Conservation (phyloP, 2,888 invertebrate species). For the Serrognathus titanus region DNA sequence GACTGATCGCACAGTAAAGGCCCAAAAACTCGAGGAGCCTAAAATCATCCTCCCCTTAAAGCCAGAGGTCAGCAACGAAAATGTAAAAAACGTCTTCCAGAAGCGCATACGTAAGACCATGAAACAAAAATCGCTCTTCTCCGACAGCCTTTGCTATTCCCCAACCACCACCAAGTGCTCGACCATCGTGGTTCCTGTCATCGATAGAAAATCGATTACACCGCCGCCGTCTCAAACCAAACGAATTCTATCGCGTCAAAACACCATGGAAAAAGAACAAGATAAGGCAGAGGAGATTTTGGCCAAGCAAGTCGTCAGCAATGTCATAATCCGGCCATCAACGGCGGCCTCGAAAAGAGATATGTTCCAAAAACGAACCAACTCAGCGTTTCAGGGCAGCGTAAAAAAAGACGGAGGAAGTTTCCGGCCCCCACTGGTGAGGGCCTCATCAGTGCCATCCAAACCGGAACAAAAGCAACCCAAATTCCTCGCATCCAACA, state of each 20-base stretch:
- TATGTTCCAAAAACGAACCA: constrained; percentile 43
- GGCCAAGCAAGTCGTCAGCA: not conserved
- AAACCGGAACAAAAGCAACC: constrained; percentile 32
- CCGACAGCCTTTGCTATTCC: constrained; percentile 11
- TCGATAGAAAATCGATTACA: constrained; percentile 26
- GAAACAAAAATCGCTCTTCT: constrained; percentile 18
- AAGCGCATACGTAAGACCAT: constrained; percentile 26
- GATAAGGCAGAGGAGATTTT: not conserved
- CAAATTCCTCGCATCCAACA: constrained; percentile 38
- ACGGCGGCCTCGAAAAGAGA: constrained; percentile 41
- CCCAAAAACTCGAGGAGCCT: constrained; percentile 36
- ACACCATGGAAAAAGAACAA: constrained; percentile 4
- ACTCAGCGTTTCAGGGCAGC: constrained; percentile 40
- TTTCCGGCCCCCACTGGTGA: constrained; percentile 37
- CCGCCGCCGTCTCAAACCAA: not conserved
- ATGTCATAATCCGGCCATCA: constrained; percentile 30
- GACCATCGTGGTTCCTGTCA: constrained; percentile 37
- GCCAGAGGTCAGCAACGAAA: constrained; percentile 15
- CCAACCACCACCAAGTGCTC: constrained; percentile 8
- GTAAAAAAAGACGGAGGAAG: constrained; percentile 25
- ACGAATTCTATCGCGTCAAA: constrained; percentile 3
- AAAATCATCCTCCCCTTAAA: constrained; percentile 27
- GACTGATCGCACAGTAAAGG: constrained; percentile 14
- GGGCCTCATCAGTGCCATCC: constrained; percentile 41
- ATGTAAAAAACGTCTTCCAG: constrained; percentile 30